Percentiles rank a stretch among this genome's conserved stretches.
Conservation (phyloP, 1,140 invertebrate species). For the Ceratina calcarata region DNA sequence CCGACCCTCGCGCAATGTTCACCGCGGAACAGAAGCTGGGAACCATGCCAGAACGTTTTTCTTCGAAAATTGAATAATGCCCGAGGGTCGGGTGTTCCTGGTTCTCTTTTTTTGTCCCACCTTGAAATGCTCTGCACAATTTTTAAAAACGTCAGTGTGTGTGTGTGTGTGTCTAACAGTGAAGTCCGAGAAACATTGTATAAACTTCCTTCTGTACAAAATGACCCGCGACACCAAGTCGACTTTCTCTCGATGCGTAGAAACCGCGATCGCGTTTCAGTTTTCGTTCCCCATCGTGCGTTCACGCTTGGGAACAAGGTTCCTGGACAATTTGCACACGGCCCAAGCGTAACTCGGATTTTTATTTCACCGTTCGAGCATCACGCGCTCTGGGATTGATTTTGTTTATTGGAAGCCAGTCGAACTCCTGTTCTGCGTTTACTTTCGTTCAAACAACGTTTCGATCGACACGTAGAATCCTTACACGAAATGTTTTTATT, state of each 20-base stretch:
- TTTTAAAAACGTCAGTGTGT: slow-evolving; percentile 25
- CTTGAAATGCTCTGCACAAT: slow-evolving; percentile 13
- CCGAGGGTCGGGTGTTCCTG: too few species aligned
- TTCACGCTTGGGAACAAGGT: slow-evolving; percentile 31
- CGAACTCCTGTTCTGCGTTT: too few species aligned
- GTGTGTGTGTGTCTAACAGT: slow-evolving; percentile 15
- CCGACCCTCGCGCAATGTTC: too few species aligned
- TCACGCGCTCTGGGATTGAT: neutral
- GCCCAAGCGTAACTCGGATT: neutral
- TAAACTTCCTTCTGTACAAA: slow-evolving; percentile 22
- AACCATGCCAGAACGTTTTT: too few species aligned
- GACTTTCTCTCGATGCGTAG: neutral
- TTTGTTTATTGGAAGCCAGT: neutral
- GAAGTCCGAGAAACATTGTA: neutral
- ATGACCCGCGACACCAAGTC: neutral
- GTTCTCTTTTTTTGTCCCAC: neutral
- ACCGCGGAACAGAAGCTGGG: too few species aligned
- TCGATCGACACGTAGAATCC: neutral
- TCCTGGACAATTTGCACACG: slow-evolving; percentile 16
- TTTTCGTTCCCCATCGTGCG: neutral
- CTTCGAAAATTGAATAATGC: too few species aligned
- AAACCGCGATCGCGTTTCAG: neutral
- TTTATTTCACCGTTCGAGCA: neutral
- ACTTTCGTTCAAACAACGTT: too few species aligned
- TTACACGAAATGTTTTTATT: neutral